Evolutionary conservation across 1,140 invertebrate genomes (phyloP).

Genomic region (Lithobius niger): DNA sequence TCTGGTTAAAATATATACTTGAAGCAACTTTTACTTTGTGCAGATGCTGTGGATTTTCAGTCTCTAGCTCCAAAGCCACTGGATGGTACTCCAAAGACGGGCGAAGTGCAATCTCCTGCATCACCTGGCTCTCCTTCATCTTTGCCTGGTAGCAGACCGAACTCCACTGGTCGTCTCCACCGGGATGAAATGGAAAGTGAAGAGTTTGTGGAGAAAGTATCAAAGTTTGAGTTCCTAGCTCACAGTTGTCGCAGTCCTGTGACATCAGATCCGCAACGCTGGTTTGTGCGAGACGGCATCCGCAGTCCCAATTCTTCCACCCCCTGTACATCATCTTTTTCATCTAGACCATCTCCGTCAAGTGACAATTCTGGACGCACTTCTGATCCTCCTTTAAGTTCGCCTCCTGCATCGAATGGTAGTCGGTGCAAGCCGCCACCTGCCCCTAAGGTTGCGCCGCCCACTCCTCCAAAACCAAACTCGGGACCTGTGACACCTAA

Average conservation of each 20-base stretch:
- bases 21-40: too few species aligned
- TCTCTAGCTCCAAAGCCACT: too few species aligned
- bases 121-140: too few species aligned
- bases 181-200: conserved; percentile 23
- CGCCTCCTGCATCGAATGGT: too few species aligned
- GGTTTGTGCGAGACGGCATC: conserved; percentile 18
- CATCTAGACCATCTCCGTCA: neutral
- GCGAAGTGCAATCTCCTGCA: too few species aligned
- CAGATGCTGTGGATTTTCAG: too few species aligned
- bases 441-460: neutral
- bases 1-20: too few species aligned
- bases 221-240: conserved; percentile 25
- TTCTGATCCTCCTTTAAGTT: too few species aligned
- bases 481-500: neutral
- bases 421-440: neutral
- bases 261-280: conserved; percentile 12
- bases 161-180: too few species aligned
- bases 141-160: too few species aligned
- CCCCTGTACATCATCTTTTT: neutral
- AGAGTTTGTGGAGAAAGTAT: conserved; percentile 27
- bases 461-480: neutral
- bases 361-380: neutral
- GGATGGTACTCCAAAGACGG: too few species aligned
- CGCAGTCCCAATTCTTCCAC: conserved; percentile 11
- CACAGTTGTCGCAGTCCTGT: conserved; percentile 15